Percentiles rank a stretch among this genome's conserved stretches.
phyloP scores from a whole-genome alignment of 2,888 invertebrate species.

The Phortica magna region DNA sequence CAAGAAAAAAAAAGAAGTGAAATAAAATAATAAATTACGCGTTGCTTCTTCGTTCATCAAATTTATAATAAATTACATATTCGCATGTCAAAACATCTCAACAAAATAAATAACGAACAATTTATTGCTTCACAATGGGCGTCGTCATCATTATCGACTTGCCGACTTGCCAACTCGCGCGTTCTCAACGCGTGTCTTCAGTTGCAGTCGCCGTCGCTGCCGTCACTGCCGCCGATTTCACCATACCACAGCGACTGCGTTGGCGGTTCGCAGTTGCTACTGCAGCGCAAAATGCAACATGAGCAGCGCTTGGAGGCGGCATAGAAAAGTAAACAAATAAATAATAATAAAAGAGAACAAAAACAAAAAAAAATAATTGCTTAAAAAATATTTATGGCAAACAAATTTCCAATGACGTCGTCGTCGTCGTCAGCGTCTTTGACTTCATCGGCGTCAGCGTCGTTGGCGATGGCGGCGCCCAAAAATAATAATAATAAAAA shows the following conservation, averaged over 20 bases:
- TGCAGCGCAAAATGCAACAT: conserved; percentile 33
- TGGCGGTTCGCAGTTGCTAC: conserved; percentile 43
- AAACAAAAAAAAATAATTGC: conserved; percentile 53
- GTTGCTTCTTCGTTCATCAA: too few species aligned
- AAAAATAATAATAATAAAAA: conserved; percentile 38
- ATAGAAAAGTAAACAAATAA: neutral
- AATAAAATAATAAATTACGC: too few species aligned
- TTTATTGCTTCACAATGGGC: too few species aligned
- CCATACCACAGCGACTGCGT: neutral
- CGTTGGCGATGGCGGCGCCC: conserved; percentile 49
- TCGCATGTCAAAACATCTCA: too few species aligned
- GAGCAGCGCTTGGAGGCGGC: conserved; percentile 23
- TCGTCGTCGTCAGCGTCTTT: conserved; percentile 56
- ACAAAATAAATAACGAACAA: too few species aligned
- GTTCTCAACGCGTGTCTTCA: too few species aligned
- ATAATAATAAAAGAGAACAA: conserved; percentile 41
- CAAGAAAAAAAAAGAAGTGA: too few species aligned
- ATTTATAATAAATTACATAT: too few species aligned
- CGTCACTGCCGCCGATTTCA: neutral
- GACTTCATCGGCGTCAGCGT: conserved; percentile 58
- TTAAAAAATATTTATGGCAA: conserved; percentile 64
- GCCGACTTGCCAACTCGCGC: too few species aligned
- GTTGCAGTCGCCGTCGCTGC: too few species aligned
- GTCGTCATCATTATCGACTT: too few species aligned
- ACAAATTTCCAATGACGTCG: conserved; percentile 65